Evolutionary conservation across 2,113 vertebrate species (phyloP), one percentile per base, ranked within the genome.

Genomic region (Sterrhoptilus dennistouni): DNA sequence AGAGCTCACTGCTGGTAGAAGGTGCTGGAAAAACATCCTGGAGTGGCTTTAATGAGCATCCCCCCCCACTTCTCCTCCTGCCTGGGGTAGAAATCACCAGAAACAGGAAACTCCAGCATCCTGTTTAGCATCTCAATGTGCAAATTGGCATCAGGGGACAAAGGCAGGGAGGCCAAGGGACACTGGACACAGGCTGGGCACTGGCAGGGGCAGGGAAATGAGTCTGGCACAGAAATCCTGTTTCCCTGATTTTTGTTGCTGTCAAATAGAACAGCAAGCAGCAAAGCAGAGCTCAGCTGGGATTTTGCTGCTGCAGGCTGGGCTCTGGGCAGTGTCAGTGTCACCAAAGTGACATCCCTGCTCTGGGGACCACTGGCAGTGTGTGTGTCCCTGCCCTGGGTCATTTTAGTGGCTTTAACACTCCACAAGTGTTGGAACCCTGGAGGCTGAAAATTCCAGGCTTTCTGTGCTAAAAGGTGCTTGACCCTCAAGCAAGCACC

Each of bases 91-190:
- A 92, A 92, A 79, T 22, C 59, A 74, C 22, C 5, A 94, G 93
- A 76, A 94, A 87, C 93, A 91, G 95, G 94, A 95, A 96, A 71
- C 87, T 69, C 84, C 90, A 56, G 54, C 74, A 69, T 95, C 93
- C 95, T 91, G 93, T 93, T 94, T 59, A 64, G 87, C 91, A 75
- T 90, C 89, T 72, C 33, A 86, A 2, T 28, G 79, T 56, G 81
- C 71, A 16, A 77, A 85, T 4, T 93, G 83, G 90, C 89, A 76
- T 68, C 59, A 8, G 63, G 68, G 68, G 64, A 80, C 80, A 95
- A 83, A 92, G 66, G 24, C 4, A 61, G 47, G 40, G 71, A 65
- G 77, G 66, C 75, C 44, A 5, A 27, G 87, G 92, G 87, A 57
- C 63, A 8, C 17, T 0, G 27, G 65, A 10, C 9, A 3, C 56